Conservation (phyloP, 2,888 invertebrate genomes). For the Monopis laevigella region DNA sequence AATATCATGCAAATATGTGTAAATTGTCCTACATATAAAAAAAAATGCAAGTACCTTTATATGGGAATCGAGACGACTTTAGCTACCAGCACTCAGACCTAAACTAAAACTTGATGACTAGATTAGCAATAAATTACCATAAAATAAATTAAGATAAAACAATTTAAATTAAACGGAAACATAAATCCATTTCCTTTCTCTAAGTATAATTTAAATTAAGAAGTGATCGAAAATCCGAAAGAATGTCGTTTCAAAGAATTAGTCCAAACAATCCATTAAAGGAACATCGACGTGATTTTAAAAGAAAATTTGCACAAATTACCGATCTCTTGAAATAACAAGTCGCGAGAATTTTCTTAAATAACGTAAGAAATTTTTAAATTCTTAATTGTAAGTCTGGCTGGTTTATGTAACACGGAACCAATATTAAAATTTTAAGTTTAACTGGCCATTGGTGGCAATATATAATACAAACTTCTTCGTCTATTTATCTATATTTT, state of each 20-base stretch:
- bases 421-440: too few relatives aligned
- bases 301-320: slow-evolving; percentile 59
- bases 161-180: not conserved
- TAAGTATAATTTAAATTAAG: not conserved
- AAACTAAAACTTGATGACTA: too few relatives aligned
- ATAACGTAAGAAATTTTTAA: slow-evolving; percentile 45
- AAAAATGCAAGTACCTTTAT: too few relatives aligned
- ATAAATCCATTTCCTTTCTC: not conserved
- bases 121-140: not conserved
- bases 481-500: too few relatives aligned
- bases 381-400: slow-evolving; percentile 59
- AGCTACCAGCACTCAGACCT: too few relatives aligned
- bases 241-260: slow-evolving; percentile 6
- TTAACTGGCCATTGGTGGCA: too few relatives aligned
- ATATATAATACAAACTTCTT: too few relatives aligned
- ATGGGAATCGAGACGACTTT: too few relatives aligned
- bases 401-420: slow-evolving; percentile 25
- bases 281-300: slow-evolving; percentile 46
- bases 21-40: too few relatives aligned
- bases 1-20: too few relatives aligned
- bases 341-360: slow-evolving; percentile 28
- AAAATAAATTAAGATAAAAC: not conserved
- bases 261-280: slow-evolving; percentile 41
- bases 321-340: slow-evolving; percentile 32
- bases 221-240: not conserved